Evolutionary conservation across 2,888 invertebrate species (phyloP).

Genomic region (Leptura quadrifasciata): DNA sequence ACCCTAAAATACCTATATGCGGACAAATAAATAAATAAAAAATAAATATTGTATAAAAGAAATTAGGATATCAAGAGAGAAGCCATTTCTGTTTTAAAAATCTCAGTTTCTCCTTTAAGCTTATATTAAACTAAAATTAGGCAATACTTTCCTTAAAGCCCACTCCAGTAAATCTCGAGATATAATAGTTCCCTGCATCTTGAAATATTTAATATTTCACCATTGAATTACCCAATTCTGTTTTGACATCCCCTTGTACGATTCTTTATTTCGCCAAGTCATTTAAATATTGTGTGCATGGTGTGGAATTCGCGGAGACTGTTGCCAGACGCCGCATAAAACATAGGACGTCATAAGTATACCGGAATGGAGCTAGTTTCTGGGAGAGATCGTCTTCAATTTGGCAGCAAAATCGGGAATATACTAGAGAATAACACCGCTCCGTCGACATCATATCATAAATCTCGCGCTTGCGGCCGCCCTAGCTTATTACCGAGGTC

Average conservation of each 20-base stretch:
- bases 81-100: too few species aligned
- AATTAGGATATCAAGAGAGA: too few species aligned
- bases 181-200: neutral
- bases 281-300: conserved; percentile 65
- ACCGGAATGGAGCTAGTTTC: conserved; percentile 70
- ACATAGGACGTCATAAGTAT: conserved; percentile 72
- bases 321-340: conserved; percentile 71
- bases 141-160: neutral
- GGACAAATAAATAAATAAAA: too few species aligned
- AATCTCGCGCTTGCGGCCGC: conserved; percentile 62
- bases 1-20: too few species aligned
- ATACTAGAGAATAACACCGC: conserved; percentile 67
- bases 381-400: conserved; percentile 74
- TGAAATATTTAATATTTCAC: neutral
- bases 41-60: too few species aligned
- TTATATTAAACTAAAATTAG: neutral
- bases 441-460: conserved; percentile 64
- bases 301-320: conserved; percentile 66
- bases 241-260: conserved; percentile 1
- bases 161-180: neutral
- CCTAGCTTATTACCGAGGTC: conserved; percentile 57
- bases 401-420: conserved; percentile 73
- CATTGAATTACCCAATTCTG: neutral
- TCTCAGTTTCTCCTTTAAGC: too few species aligned
- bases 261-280: conserved; percentile 44